These are phyloP conservation scores for Dreissena rostriformis DNA, from an alignment of 1,140 invertebrate genomes.

Conservation along the genomic window DNA sequence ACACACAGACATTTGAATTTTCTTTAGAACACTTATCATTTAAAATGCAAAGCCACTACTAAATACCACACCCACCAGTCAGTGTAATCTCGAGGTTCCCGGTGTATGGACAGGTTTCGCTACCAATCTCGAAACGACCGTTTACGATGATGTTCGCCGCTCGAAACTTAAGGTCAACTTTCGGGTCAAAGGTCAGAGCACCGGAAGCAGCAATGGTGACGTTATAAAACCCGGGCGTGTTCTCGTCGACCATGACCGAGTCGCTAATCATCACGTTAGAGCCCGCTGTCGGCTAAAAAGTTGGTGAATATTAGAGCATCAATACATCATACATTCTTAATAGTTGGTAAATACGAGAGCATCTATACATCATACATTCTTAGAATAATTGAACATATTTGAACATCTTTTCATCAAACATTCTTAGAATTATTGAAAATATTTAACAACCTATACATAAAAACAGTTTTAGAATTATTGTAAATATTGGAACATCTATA, in stretches of 20 bases:
- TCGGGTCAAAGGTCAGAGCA: constrained; percentile 24
- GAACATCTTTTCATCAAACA: too few relatives aligned
- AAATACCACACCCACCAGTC: constrained; percentile 6
- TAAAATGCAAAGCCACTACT: too few relatives aligned
- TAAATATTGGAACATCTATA: too few relatives aligned
- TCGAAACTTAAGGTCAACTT: constrained; percentile 13
- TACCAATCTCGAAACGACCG: constrained; percentile 26
- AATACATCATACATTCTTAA: background rate
- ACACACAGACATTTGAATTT: too few relatives aligned
- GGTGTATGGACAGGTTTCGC: constrained; percentile 20
- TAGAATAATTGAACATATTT: too few relatives aligned
- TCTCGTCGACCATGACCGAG: constrained; percentile 1
- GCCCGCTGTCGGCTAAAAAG: background rate
- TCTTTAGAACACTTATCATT: too few relatives aligned
- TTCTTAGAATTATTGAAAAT: background rate
- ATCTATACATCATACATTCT: background rate
- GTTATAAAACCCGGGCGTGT: background rate
- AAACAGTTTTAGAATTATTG: too few relatives aligned
- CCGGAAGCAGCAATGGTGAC: constrained; percentile 18
- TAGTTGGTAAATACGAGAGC: background rate
- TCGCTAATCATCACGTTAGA: constrained; percentile 2
- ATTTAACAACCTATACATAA: background rate
- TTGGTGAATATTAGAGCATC: background rate
- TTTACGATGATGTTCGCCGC: constrained; percentile 24
- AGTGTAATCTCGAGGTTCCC: constrained; percentile 17